Evolutionary conservation across 1,140 invertebrate genomes (phyloP).

Genomic region (Brachionus calyciflorus): DNA sequence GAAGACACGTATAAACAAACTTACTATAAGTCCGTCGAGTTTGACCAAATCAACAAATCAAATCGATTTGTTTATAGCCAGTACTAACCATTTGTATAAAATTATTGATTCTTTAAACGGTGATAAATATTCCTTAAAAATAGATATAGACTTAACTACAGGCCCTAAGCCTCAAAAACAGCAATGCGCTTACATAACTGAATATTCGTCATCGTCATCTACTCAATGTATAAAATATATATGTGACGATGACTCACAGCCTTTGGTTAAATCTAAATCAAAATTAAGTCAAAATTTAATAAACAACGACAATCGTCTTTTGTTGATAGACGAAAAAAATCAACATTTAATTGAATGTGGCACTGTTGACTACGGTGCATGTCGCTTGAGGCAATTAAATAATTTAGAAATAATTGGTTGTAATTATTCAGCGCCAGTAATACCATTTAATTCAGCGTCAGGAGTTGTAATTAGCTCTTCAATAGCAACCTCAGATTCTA

Average conservation of each 20-base stretch:
- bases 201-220: neutral
- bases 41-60: neutral
- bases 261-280: neutral
- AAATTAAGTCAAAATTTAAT: neutral
- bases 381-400: neutral
- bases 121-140: neutral
- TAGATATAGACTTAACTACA: constrained; percentile 24
- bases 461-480: constrained; percentile 11
- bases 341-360: constrained; percentile 43
- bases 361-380: constrained; percentile 38
- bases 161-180: constrained; percentile 27
- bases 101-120: constrained; percentile 7
- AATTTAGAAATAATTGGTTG: constrained; percentile 20
- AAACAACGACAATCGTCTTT: constrained; percentile 26
- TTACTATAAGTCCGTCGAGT: neutral
- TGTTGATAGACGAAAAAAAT: constrained; percentile 38
- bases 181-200: constrained; percentile 25
- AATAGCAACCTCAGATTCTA: neutral
- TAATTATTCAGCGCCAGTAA: constrained; percentile 27
- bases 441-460: constrained; percentile 24
- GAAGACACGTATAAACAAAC: neutral
- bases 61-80: constrained; percentile 11
- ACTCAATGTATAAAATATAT: constrained; percentile 42
- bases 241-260: constrained; percentile 15
- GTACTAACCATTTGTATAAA: constrained; percentile 40